These are phyloP conservation scores for Parasteatoda tepidariorum DNA, from an alignment of 1,140 invertebrate species.

Conservation along the genomic window DNA sequence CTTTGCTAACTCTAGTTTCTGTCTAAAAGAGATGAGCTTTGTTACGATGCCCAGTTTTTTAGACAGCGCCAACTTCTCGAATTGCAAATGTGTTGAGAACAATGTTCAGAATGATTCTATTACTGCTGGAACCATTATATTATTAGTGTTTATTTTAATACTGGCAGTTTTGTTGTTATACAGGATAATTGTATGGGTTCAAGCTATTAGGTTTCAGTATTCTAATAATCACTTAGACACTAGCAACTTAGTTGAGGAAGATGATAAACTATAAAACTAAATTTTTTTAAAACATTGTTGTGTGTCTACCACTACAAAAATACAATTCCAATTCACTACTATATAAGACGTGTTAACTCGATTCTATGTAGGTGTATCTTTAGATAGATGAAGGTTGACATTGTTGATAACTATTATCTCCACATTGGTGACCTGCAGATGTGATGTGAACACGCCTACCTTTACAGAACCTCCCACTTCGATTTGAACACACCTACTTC, in stretches of 20 bases:
- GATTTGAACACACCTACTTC: too few relatives aligned
- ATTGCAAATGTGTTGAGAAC: constrained; percentile 8
- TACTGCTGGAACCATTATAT: constrained; percentile 4
- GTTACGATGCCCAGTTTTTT: constrained; percentile 5
- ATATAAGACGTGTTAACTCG: too few relatives aligned
- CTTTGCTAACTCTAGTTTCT: constrained; percentile 47
- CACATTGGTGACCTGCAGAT: too few relatives aligned
- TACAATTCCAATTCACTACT: too few relatives aligned
- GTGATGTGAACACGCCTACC: too few relatives aligned
- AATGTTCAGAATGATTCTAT: neutral
- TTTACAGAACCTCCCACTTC: too few relatives aligned
- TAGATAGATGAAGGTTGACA: too few relatives aligned
- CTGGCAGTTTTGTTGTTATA: constrained; percentile 16
- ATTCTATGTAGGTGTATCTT: too few relatives aligned
- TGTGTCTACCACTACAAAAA: too few relatives aligned
- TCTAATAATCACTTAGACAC: constrained; percentile 12
- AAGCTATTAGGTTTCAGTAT: neutral
- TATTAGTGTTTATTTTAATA: constrained; percentile 1
- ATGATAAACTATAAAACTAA: too few relatives aligned
- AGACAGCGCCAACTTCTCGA: neutral
- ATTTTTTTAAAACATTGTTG: too few relatives aligned
- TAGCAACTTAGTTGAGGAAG: constrained; percentile 37
- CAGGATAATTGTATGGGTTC: constrained; percentile 35
- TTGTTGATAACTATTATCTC: too few relatives aligned
- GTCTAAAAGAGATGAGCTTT: neutral